phyloP scores from a whole-genome alignment of 2,113 vertebrate genomes.

The Nothoprocta perdicaria region DNA sequence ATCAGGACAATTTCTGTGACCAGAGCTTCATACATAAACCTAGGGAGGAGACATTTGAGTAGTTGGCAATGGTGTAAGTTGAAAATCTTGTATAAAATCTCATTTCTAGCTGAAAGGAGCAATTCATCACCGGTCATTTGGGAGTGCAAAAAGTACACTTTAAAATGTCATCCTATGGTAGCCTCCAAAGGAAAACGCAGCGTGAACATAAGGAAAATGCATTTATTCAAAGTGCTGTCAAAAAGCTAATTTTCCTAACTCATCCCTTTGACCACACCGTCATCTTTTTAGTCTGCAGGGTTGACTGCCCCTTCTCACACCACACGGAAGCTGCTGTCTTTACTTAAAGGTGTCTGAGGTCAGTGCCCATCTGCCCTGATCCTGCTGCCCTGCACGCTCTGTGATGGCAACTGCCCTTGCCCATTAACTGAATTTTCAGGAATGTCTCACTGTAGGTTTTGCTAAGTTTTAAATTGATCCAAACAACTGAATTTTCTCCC shows the following conservation, averaged over 20 bases:
- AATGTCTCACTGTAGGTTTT: background rate
- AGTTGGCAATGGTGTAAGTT: background rate
- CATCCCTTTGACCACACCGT: background rate
- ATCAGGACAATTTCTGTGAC: background rate
- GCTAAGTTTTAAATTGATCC: background rate
- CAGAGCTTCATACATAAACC: background rate
- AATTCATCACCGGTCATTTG: slow-evolving; percentile 13
- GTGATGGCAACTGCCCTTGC: background rate
- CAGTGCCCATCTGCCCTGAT: background rate
- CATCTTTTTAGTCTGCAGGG: background rate
- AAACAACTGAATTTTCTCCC: background rate
- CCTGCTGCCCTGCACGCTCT: background rate
- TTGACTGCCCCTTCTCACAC: background rate
- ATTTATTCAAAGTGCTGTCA: background rate
- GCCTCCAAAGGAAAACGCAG: background rate
- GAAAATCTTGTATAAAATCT: background rate
- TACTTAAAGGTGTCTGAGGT: background rate
- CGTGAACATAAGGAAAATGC: background rate
- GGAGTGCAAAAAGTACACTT: background rate
- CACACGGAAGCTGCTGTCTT: background rate
- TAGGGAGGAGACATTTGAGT: background rate
- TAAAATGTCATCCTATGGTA: slow-evolving; percentile 21
- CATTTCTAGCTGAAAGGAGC: slow-evolving; percentile 11
- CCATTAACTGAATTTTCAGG: background rate
- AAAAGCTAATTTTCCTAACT: slow-evolving; percentile 2